Base-by-base conservation (phyloP, 1,140 invertebrate genomes). In the Drosophila trapezifrons region DNA sequence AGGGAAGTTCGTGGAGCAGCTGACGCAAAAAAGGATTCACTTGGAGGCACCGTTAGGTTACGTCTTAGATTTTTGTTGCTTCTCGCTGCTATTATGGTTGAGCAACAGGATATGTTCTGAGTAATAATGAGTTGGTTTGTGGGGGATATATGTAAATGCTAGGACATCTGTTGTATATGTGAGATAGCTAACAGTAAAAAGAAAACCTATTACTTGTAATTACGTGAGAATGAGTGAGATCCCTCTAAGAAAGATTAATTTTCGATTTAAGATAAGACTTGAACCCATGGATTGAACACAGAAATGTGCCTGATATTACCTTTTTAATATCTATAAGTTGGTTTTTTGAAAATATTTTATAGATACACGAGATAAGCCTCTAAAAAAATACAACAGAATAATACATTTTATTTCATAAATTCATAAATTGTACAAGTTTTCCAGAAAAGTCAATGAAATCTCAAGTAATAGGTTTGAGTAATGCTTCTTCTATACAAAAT, bases 1-100 rank as follows among this genome's bases (percentile, higher is more conserved):
- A 20, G 29, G 29, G 29, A 27, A 52, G 29, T 35, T 29, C 13
- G 51, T 17, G 13, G 27, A 52, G 74, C 81, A 86, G 81, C 81
- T 85, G 81, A 73, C 67, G 77, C 35, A 35, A 57, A 47, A 73
- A 76, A 74, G 80, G 80, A 80, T 85, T 84, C 66, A 27, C 8
- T 70, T 43, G 69, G 70, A 18, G 72, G 82, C 52, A 81, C 81
- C 81, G 81, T 85, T 85, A 85, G 81, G 78, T 81, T 54, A 4
- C 13, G 18, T 60, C 22, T 40, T 65, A 52, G 57, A 74, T 74
- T 74, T 74, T 54, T 22, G 40, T 40, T 22, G 12, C 1, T 20
- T 22, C 13, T 25, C 12, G 20, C 12, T 47, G 12, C 20, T 18
- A 40, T 17, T 38, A 59, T 60, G 1, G 12, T 27, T n/a, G 18